Evolutionary conservation across 2,888 invertebrate genomes (phyloP).

Genomic region (Spodoptera picta): DNA sequence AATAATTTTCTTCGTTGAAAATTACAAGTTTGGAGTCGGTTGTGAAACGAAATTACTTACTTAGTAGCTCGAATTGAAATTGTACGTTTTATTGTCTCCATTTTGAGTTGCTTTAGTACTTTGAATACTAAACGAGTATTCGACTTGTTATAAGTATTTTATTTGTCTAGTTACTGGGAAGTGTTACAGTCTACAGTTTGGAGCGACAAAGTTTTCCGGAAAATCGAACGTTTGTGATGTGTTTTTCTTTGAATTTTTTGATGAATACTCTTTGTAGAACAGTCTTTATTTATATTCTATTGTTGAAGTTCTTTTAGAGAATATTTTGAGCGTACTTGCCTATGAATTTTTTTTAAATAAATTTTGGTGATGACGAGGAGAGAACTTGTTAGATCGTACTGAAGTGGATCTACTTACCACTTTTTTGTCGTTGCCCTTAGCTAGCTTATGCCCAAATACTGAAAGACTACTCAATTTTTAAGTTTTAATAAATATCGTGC

Average conservation of each 20-base stretch:
- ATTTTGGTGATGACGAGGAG: too few relatives aligned
- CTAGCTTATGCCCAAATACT: too few relatives aligned
- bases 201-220: conserved; percentile 7
- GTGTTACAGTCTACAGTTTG: conserved; percentile 10
- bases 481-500: too few relatives aligned
- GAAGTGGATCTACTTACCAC: too few relatives aligned
- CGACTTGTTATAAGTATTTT: conserved; percentile 2
- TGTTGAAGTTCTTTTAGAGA: background rate
- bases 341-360: too few relatives aligned
- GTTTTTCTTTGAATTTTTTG: too few relatives aligned
- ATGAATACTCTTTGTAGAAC: background rate
- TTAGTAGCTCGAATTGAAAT: conserved; percentile 32
- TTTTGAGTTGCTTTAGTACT: conserved; percentile 35
- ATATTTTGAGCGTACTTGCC: background rate
- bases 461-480: too few relatives aligned
- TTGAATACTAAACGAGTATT: conserved; percentile 29
- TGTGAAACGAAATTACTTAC: conserved; percentile 22
- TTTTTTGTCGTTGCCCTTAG: too few relatives aligned
- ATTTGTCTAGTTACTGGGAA: conserved; percentile 14
- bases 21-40: conserved; percentile 16
- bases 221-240: background rate
- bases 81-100: conserved; percentile 35
- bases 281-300: background rate
- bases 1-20: conserved; percentile 25
- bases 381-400: too few relatives aligned